Evolutionary conservation across 2,797 vertebrate genomes (phyloP), one percentile per base, ranked within the genome.

Genomic region (Protonibea diacanthus): DNA sequence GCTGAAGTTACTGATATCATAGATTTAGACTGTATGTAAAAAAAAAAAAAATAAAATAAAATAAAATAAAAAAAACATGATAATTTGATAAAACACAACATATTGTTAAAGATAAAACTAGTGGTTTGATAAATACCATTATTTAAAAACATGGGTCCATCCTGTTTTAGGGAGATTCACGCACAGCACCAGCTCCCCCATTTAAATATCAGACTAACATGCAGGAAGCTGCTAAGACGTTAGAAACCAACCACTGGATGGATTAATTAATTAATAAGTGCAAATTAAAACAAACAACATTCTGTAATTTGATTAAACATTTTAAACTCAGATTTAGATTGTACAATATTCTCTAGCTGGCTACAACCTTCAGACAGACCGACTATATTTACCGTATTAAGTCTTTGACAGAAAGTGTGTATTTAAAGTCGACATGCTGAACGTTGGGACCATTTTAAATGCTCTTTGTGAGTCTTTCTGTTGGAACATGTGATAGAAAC

Each of bases 401-500:
- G 20, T 45, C 18, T 52, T 8, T 51, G 5, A 27, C 27, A 62
- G 20, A 55, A 13, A 44, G 2, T 13, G 38, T n/a, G 29, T 40
- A 53, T 70, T 53, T 20, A 25, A 29, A 21, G n/a, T 57, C 3
- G 15, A 27, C 29, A 49, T 20, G 27, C 1, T 47, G 53, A 38
- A 38, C 13, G 17, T 49, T 18, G 51, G 29, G 11, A 29, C 4
- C 21, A 27, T 20, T 74, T 58, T 21, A 51, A 59, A 15, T 38
- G 2, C 20, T 40, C 44, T 14, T 29, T 47, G 11, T 68, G n/a
- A 47, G 29, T 48, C 29, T 69, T 45, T 53, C 21, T 33, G 40
- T n/a, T 74, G 17, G 17, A 42, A 58, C 45, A 58, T 69, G 59
- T 44, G n/a, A 14, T 12, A 49, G 29, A 72, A 33, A 62, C 29